phyloP scores from a whole-genome alignment of 2,888 invertebrate genomes.

The Sminthurides aquaticus region DNA sequence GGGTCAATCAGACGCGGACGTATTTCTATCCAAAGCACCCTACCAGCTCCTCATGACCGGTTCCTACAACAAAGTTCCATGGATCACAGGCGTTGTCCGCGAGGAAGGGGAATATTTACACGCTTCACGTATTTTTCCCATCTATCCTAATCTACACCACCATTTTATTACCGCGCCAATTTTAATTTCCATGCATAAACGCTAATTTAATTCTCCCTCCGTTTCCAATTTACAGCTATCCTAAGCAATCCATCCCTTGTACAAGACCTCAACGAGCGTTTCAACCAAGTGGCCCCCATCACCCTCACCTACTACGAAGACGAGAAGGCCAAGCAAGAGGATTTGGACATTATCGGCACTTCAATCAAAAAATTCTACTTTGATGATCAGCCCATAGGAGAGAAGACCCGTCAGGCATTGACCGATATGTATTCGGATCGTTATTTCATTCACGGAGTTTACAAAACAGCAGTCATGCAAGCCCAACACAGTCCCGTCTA shows the following conservation, averaged over 20 bases:
- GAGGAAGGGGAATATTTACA: conserved; percentile 46
- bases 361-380: conserved; percentile 22
- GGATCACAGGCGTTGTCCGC: conserved; percentile 18
- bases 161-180: no score
- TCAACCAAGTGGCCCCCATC: conserved; percentile 20
- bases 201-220: no score
- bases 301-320: conserved; percentile 16
- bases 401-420: conserved; percentile 15
- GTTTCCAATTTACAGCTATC: conserved; percentile 18
- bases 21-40: conserved; percentile 21
- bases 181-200: no score
- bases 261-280: conserved; percentile 20
- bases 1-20: conserved; percentile 46
- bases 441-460: conserved; percentile 20
- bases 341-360: conserved; percentile 13
- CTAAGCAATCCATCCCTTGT: conserved; percentile 9
- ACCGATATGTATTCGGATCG: conserved; percentile 23
- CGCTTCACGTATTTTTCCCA: conserved; percentile 47
- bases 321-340: conserved; percentile 2
- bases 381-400: conserved; percentile 10
- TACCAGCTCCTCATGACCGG: conserved; percentile 16
- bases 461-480: conserved; percentile 16
- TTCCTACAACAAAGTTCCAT: conserved; percentile 18
- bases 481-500: conserved; percentile 15
- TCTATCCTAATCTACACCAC: no score